Conservation (phyloP, 2,113 vertebrate species). For the Aspiorhynchus laticeps region DNA sequence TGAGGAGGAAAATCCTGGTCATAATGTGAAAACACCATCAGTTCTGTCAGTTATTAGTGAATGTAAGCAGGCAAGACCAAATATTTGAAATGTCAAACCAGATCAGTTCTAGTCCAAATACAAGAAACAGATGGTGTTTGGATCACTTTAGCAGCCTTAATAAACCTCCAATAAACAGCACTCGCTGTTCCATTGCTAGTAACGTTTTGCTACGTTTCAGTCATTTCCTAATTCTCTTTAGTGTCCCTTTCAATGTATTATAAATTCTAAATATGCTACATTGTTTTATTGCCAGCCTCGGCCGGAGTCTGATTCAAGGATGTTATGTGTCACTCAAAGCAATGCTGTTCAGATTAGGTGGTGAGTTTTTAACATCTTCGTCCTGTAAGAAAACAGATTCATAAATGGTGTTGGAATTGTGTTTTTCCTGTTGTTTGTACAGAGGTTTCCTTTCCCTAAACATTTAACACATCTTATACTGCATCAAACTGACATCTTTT, state of each 20-base stretch:
- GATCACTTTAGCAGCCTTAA: not conserved
- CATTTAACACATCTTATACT: not conserved
- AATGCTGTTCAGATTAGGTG: not conserved
- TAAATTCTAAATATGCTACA: not conserved
- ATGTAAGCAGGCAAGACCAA: not conserved
- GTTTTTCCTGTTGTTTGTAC: not conserved
- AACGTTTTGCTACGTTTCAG: too few relatives aligned
- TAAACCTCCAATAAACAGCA: too few relatives aligned
- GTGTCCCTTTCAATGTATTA: too few relatives aligned
- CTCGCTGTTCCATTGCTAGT: too few relatives aligned
- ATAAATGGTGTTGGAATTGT: not conserved
- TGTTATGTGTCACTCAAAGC: not conserved
- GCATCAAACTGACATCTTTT: not conserved
- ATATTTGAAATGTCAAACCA: not conserved
- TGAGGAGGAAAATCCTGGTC: not conserved
- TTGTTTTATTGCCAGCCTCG: not conserved
- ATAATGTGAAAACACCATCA: not conserved
- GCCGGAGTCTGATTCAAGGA: not conserved
- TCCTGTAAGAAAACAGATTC: not conserved
- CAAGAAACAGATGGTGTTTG: not conserved
- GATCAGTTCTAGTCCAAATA: not conserved
- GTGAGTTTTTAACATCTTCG: not conserved
- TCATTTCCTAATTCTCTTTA: not conserved
- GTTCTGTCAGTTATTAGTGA: not conserved
- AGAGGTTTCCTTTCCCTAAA: not conserved